A percentile compares a stretch with the other conserved stretches of the same genome.
Evolutionary conservation across 1,140 invertebrate genomes (phyloP).

Genomic region (Hycleus cichorii): DNA sequence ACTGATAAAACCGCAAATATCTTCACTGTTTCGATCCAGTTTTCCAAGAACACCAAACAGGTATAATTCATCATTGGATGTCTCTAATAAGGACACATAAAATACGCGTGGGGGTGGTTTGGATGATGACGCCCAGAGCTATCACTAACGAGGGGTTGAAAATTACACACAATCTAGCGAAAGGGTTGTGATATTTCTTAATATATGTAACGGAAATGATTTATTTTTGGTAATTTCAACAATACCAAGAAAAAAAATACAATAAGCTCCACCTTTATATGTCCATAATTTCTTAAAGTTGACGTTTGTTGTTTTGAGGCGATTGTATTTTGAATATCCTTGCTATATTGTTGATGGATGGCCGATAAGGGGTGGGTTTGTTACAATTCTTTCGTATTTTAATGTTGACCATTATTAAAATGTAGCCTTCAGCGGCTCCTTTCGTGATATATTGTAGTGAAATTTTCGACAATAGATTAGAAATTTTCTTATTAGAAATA

Average conservation of each 20-base stretch:
- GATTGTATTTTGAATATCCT: not conserved
- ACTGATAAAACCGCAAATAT: not conserved
- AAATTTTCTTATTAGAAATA: not conserved
- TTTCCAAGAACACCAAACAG: not conserved
- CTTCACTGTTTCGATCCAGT: too few species aligned
- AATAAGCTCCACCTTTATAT: conserved; percentile 7
- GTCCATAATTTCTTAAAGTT: conserved; percentile 8
- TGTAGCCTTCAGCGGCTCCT: conserved; percentile 5
- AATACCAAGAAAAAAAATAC: too few species aligned
- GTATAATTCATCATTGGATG: conserved; percentile 2
- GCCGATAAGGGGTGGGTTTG: too few species aligned
- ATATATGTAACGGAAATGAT: not conserved
- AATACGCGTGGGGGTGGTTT: not conserved
- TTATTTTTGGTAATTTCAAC: not conserved
- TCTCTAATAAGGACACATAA: conserved; percentile 25
- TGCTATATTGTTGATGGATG: too few species aligned
- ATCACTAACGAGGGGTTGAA: conserved; percentile 29
- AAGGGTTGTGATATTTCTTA: conserved; percentile 8
- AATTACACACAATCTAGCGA: not conserved
- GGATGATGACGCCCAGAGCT: conserved; percentile 9
- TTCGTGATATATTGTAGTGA: conserved; percentile 6
- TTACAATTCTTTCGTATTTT: too few species aligned
- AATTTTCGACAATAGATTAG: not conserved
- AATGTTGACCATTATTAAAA: conserved; percentile 7
- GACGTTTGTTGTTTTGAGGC: not conserved